A percentile compares a stretch with the other conserved stretches of the same genome.
phyloP scores from a whole-genome alignment of 2,888 invertebrate species.

The Chymomyza procnemis region DNA sequence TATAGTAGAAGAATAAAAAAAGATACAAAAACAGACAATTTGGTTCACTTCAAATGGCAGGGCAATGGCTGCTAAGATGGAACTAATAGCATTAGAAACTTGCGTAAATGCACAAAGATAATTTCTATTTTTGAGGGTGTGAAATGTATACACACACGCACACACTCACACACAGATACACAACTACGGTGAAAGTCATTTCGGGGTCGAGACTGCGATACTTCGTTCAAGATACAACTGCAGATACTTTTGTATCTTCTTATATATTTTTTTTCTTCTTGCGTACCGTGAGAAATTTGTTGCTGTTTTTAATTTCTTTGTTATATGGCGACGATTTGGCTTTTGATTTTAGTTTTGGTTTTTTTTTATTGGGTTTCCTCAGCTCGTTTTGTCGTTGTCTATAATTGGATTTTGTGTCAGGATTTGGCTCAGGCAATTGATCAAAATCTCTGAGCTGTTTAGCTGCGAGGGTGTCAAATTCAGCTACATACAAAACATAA shows the following conservation, averaged over 20 bases:
- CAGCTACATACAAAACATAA: not conserved
- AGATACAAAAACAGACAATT: slow-evolving; percentile 54
- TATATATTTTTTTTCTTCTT: slow-evolving; percentile 4
- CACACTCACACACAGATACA: slow-evolving; percentile 19
- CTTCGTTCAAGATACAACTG: slow-evolving; percentile 27
- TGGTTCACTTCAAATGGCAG: slow-evolving; percentile 69
- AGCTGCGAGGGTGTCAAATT: not conserved
- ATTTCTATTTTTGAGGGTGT: slow-evolving; percentile 74
- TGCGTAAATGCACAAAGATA: slow-evolving; percentile 72
- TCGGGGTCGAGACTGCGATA: slow-evolving; percentile 55
- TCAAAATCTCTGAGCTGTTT: slow-evolving; percentile 51
- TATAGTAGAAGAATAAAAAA: not conserved
- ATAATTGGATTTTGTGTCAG: slow-evolving; percentile 46
- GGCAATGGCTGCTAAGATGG: slow-evolving; percentile 57
- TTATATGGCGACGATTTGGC: slow-evolving; percentile 42
- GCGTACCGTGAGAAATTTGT: slow-evolving; percentile 66
- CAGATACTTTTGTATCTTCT: slow-evolving; percentile 16
- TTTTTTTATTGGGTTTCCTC: slow-evolving; percentile 11
- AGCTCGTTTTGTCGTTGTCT: slow-evolving; percentile 36
- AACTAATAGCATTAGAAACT: slow-evolving; percentile 73
- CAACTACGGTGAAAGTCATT: slow-evolving; percentile 57
- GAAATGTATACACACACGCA: slow-evolving; percentile 58
- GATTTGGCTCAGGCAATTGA: slow-evolving; percentile 52
- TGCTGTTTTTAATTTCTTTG: slow-evolving; percentile 68
- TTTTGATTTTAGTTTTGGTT: slow-evolving; percentile 42